phyloP scores from a whole-genome alignment of 1,140 invertebrate species.

The Diuraphis noxia region DNA sequence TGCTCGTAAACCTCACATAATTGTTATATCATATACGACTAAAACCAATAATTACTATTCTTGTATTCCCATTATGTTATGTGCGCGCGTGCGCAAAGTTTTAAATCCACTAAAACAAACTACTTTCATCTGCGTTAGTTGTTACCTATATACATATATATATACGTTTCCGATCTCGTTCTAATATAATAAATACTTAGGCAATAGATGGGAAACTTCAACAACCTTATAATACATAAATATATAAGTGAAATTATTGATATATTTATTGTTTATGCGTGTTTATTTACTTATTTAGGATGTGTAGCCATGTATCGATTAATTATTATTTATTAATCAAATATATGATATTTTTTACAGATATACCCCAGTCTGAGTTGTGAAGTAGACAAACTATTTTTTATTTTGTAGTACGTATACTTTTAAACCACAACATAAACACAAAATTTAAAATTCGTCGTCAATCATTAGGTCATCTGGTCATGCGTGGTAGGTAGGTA shows the following conservation, averaged over 20 bases:
- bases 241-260: background rate
- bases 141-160: background rate
- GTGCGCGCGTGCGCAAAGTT: background rate
- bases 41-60: background rate
- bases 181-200: background rate
- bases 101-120: slow-evolving; percentile 1
- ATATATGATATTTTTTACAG: background rate
- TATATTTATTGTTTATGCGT: background rate
- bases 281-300: background rate
- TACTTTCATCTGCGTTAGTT: background rate
- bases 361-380: background rate
- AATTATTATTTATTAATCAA: background rate
- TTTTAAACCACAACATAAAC: background rate
- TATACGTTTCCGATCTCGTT: background rate
- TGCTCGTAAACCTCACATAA: background rate
- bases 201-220: background rate
- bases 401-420: background rate
- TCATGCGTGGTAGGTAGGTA: background rate
- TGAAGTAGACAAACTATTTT: background rate
- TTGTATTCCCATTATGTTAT: background rate
- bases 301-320: background rate
- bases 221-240: background rate
- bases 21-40: background rate
- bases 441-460: background rate
- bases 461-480: background rate